phyloP scores from a whole-genome alignment of 2,797 vertebrate species.

The Acestrorhynchus altus region DNA sequence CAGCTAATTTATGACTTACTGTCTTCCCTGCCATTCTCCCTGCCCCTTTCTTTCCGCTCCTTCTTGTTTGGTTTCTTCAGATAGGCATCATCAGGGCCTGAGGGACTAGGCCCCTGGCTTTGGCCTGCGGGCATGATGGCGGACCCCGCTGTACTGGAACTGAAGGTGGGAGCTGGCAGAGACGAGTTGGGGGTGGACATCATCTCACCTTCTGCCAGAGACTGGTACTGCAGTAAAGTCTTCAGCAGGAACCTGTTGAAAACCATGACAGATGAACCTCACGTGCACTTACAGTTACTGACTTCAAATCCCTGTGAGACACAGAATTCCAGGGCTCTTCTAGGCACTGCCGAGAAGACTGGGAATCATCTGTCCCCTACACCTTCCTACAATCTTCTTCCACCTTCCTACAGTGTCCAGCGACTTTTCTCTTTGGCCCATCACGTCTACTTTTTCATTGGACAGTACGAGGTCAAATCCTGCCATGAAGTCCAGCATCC shows the following conservation, averaged over 20 bases:
- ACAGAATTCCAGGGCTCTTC: no score
- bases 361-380: no score
- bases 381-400: no score
- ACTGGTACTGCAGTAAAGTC: slow-evolving; percentile 88
- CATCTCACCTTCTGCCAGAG: slow-evolving; percentile 82
- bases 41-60: slow-evolving; percentile 86
- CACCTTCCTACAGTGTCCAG: no score
- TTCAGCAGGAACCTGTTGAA: slow-evolving; percentile 85
- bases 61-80: slow-evolving; percentile 89
- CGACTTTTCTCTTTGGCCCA: no score
- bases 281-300: neutral
- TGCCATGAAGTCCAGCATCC: no score
- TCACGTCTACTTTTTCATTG: no score
- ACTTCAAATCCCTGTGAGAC: no score
- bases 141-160: slow-evolving; percentile 68
- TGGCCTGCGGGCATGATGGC: slow-evolving; percentile 62
- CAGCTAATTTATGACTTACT: slow-evolving; percentile 33
- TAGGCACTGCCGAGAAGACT: no score
- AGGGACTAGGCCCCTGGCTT: slow-evolving; percentile 59
- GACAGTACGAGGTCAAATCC: no score
- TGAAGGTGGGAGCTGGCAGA: slow-evolving; percentile 62
- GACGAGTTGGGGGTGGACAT: slow-evolving; percentile 60
- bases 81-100: slow-evolving; percentile 75
- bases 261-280: neutral
- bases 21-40: slow-evolving; percentile 86